A percentile compares a stretch with the other conserved stretches of the same genome.
Evolutionary conservation across 2,888 invertebrate genomes (phyloP).

Genomic region (Spilarctia lutea): DNA sequence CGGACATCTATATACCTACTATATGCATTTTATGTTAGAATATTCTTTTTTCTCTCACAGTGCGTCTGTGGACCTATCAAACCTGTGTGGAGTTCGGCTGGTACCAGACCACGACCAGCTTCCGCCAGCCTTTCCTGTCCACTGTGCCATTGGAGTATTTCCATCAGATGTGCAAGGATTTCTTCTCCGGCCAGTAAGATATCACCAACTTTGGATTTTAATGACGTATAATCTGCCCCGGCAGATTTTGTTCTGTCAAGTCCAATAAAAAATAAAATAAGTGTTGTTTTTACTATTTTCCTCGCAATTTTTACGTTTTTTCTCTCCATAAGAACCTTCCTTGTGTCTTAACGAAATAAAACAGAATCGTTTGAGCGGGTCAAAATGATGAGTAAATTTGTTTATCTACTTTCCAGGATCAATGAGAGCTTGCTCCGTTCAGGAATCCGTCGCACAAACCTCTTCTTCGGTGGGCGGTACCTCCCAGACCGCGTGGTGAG

Average conservation of each 20-base stretch:
- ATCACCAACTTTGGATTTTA: slow-evolving; percentile 2
- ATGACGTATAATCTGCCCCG: not conserved
- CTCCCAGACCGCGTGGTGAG: slow-evolving; percentile 73
- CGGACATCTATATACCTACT: too few relatives aligned
- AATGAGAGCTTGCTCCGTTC: slow-evolving; percentile 61
- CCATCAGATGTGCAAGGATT: slow-evolving; percentile 77
- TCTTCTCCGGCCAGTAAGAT: slow-evolving; percentile 70
- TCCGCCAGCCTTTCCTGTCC: slow-evolving; percentile 87
- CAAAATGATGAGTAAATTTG: not conserved
- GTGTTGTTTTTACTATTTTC: too few relatives aligned
- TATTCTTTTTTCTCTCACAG: slow-evolving; percentile 68
- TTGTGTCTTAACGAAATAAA: too few relatives aligned
- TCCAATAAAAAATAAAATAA: too few relatives aligned
- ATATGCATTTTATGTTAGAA: not conserved
- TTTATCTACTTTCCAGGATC: slow-evolving; percentile 57
- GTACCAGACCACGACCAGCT: slow-evolving; percentile 90
- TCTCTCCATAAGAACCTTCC: too few relatives aligned
- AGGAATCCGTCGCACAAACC: slow-evolving; percentile 80
- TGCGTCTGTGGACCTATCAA: slow-evolving; percentile 93
- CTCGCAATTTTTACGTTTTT: too few relatives aligned
- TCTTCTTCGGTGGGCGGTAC: slow-evolving; percentile 67
- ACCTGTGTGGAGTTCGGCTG: slow-evolving; percentile 95
- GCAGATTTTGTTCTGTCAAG: too few relatives aligned
- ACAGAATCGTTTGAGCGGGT: not conserved
- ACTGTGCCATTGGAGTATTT: slow-evolving; percentile 81